Conservation (phyloP, 2,113 vertebrate genomes). For the Benthochromis sp. region DNA sequence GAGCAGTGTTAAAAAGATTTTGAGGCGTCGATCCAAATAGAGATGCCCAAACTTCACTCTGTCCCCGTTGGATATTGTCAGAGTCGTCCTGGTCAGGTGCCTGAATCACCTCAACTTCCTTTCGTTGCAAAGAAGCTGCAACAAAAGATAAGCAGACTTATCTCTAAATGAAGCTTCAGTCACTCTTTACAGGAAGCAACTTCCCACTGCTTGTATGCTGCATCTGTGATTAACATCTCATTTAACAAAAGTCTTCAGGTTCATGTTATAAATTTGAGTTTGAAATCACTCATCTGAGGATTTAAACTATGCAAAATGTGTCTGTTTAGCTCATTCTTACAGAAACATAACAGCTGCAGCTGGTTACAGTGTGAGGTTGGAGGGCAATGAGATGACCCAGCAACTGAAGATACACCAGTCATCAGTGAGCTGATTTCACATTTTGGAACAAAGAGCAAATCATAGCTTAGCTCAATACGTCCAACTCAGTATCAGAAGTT, state of each 20-base stretch:
- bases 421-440: neutral
- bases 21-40: neutral
- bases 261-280: neutral
- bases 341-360: neutral
- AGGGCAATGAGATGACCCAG: neutral
- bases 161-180: neutral
- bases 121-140: neutral
- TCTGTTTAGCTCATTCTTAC: neutral
- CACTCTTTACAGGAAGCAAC: neutral
- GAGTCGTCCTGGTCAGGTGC: neutral
- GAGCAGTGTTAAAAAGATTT: neutral
- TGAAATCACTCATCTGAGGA: neutral
- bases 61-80: neutral
- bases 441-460: neutral
- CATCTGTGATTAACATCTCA: neutral
- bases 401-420: neutral
- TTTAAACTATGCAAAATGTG: neutral
- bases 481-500: neutral
- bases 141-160: neutral
- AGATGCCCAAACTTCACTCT: fast-evolving
- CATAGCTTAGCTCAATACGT: neutral
- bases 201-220: neutral
- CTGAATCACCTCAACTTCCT: neutral
- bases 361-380: neutral
- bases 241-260: neutral